Conservation (phyloP, 2,113 vertebrate species). For the Psammodynastes pulverulentus region DNA sequence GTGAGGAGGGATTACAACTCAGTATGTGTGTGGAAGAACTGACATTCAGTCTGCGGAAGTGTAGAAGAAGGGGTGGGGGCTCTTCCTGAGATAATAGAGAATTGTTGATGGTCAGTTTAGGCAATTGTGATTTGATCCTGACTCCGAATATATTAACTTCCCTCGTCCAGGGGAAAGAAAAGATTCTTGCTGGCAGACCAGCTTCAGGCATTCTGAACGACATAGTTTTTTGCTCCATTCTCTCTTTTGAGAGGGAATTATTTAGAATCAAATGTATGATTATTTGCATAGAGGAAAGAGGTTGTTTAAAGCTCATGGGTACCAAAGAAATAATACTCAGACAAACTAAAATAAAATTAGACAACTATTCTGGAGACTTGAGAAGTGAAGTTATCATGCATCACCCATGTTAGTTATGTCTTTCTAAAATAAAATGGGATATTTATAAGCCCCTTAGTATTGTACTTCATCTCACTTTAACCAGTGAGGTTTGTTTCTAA, state of each 20-base stretch:
- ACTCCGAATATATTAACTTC: not conserved
- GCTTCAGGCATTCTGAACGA: not conserved
- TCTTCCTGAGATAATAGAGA: not conserved
- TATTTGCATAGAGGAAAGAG: not conserved
- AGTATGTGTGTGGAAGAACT: not conserved
- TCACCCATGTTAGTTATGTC: too few species aligned
- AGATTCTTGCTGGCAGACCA: not conserved
- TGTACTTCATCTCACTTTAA: not conserved
- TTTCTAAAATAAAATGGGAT: not conserved
- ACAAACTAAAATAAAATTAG: not conserved
- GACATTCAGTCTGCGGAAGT: not conserved
- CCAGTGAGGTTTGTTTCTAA: not conserved
- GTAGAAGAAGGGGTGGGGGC: not conserved
- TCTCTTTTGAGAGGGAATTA: not conserved
- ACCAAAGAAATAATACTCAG: not conserved
- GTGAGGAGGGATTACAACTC: not conserved
- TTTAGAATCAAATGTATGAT: not conserved
- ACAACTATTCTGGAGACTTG: not conserved
- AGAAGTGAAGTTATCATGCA: not conserved
- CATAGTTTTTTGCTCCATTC: not conserved
- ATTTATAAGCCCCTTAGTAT: not conserved
- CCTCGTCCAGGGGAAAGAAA: not conserved
- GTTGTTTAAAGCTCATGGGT: not conserved
- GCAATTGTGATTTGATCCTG: not conserved
- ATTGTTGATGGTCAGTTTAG: not conserved